Evolutionary conservation across 2,888 invertebrate genomes (phyloP).

Genomic region (Stramonita haemastoma): DNA sequence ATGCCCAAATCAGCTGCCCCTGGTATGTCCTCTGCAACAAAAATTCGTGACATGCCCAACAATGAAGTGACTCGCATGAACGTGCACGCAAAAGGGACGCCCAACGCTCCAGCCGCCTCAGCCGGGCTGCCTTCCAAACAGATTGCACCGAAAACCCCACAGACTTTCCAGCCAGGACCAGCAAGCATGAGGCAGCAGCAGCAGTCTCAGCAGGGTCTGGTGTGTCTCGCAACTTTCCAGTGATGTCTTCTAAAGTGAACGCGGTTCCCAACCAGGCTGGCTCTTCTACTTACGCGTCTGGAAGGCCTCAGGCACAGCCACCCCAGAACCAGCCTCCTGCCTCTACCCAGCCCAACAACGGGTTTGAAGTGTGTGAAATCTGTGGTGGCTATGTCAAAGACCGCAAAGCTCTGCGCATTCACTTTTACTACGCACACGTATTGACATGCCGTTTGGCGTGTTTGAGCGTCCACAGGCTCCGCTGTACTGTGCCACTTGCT

Average conservation of each 20-base stretch:
- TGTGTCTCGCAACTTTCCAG: slow-evolving; percentile 33
- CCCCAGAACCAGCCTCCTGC: slow-evolving; percentile 15
- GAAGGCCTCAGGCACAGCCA: neutral
- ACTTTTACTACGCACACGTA: slow-evolving; percentile 99
- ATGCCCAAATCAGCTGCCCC: slow-evolving; percentile 19
- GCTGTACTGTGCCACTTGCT: slow-evolving; percentile 96
- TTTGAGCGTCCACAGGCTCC: slow-evolving; percentile 83
- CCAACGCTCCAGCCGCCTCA: neutral
- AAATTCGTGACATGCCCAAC: slow-evolving; percentile 25
- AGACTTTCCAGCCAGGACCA: neutral
- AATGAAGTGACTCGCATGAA: neutral
- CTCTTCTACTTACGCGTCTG: neutral
- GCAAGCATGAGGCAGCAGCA: slow-evolving; percentile 1
- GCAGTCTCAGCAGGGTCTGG: neutral
- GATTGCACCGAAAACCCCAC: neutral
- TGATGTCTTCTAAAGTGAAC: slow-evolving; percentile 29
- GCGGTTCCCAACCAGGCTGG: neutral
- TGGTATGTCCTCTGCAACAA: slow-evolving; percentile 10
- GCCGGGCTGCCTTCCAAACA: neutral
- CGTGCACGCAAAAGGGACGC: neutral
- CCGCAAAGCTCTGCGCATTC: slow-evolving; percentile 93
- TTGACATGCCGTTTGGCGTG: slow-evolving; percentile 71
- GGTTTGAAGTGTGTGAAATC: slow-evolving; percentile 86
- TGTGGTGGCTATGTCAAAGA: slow-evolving; percentile 98
- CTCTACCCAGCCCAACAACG: slow-evolving; percentile 35